A percentile compares a stretch with the other conserved stretches of the same genome.
These are phyloP conservation scores for Aphrophora alni DNA, from an alignment of 2,888 invertebrate species.

Conservation along the genomic window DNA sequence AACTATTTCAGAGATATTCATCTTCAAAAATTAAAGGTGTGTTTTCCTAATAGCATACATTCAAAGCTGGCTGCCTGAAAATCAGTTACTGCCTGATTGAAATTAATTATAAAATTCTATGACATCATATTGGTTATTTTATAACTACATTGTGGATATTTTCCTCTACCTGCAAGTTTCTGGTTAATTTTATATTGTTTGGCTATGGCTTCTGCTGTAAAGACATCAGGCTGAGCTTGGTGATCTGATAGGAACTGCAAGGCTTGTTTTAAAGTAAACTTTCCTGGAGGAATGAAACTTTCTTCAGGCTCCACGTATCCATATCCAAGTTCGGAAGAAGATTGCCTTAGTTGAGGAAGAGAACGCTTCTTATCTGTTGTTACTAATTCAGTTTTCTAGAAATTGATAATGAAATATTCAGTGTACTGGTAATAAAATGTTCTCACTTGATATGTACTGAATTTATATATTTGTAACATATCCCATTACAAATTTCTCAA, in stretches of 20 bases:
- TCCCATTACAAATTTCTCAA: too few species aligned
- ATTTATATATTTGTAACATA: too few species aligned
- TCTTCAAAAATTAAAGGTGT: too few species aligned
- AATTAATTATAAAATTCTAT: too few species aligned
- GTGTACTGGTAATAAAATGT: too few species aligned
- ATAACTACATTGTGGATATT: too few species aligned
- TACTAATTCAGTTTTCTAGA: not conserved
- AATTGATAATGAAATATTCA: not conserved
- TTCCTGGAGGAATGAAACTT: constrained; percentile 65
- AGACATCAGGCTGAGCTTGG: constrained; percentile 65
- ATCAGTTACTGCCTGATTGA: too few species aligned
- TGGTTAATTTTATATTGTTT: constrained; percentile 71
- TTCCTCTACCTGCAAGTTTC: constrained; percentile 66
- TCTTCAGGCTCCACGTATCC: constrained; percentile 72
- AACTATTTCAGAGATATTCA: too few species aligned
- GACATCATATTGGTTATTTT: too few species aligned
- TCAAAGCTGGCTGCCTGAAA: too few species aligned
- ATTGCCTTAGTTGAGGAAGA: constrained; percentile 65
- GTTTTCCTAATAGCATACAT: too few species aligned
- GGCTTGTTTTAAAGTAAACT: constrained; percentile 68
- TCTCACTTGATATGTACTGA: too few species aligned
- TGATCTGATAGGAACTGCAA: constrained; percentile 71
- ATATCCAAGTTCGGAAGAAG: constrained; percentile 65
- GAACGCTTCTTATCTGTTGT: constrained; percentile 58
- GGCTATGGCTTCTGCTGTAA: constrained; percentile 68